These are phyloP conservation scores for Microtus obscurus DNA, from an alignment of 2,797 vertebrate genomes.

Conservation along the genomic window DNA sequence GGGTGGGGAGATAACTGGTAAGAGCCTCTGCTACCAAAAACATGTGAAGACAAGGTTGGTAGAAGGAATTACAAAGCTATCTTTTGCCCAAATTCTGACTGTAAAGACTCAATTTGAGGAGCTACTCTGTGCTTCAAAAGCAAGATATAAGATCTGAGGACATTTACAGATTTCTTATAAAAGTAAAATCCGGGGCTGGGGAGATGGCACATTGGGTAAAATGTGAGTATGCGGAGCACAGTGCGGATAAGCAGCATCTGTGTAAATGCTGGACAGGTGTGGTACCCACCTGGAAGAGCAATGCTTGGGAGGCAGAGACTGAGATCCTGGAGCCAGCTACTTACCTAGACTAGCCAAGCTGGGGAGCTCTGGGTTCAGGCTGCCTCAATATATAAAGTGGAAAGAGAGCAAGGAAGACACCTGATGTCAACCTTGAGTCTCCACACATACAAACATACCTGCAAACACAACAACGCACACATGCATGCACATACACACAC, in stretches of 20 bases:
- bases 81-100: slow-evolving; percentile 38
- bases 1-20: background rate
- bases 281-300: too few species aligned
- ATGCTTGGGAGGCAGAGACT: background rate
- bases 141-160: background rate
- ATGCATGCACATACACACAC: background rate
- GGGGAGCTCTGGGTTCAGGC: background rate
- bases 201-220: background rate
- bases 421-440: background rate
- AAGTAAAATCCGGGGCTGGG: background rate
- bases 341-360: background rate
- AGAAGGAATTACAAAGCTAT: background rate
- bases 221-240: too few species aligned
- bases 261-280: background rate
- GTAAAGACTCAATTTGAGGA: background rate
- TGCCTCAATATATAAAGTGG: background rate
- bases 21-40: background rate
- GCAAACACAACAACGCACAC: background rate
- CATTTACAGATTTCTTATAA: background rate
- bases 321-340: background rate
- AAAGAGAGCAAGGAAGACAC: background rate
- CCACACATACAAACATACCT: background rate
- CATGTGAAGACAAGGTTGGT: background rate
- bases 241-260: accelerated
- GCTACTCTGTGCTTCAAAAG: background rate